A percentile compares a stretch with the other conserved stretches of the same genome.
Evolutionary conservation across 1,140 invertebrate species (phyloP).

Genomic region (Platyura marginata): DNA sequence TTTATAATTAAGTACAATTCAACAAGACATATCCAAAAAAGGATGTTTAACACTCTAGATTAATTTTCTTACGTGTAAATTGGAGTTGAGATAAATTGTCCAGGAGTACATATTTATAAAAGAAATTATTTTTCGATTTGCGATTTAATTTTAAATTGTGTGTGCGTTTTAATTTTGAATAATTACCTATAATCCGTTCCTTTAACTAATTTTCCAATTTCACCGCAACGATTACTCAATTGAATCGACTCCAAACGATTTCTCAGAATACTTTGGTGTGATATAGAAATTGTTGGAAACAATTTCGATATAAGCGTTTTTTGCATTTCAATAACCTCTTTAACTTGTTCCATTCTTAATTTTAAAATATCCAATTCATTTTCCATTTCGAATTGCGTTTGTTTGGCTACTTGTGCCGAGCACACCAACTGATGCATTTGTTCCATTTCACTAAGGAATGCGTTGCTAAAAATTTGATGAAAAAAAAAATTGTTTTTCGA

Average conservation of each 20-base stretch:
- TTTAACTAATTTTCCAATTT: neutral
- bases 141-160: too few species aligned
- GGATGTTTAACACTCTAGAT: too few species aligned
- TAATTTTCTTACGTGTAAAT: too few species aligned
- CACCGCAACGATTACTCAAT: neutral
- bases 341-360: slow-evolving; percentile 7
- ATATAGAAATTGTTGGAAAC: slow-evolving; percentile 16
- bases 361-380: slow-evolving; percentile 15
- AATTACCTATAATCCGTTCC: slow-evolving; percentile 1
- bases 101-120: too few species aligned
- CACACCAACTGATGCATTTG: neutral
- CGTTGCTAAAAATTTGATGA: too few species aligned
- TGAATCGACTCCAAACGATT: neutral
- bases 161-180: too few species aligned
- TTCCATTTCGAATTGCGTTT: slow-evolving; percentile 7
- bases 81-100: too few species aligned
- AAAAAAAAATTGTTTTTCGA: too few species aligned
- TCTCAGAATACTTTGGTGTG: slow-evolving; percentile 14
- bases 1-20: too few species aligned
- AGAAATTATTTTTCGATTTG: too few species aligned
- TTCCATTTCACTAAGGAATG: too few species aligned
- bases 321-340: slow-evolving; percentile 7
- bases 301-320: slow-evolving; percentile 11
- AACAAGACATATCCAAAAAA: too few species aligned
- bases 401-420: neutral